Base-by-base conservation (phyloP, 1,140 invertebrate species). In the Metaphire vulgaris region DNA sequence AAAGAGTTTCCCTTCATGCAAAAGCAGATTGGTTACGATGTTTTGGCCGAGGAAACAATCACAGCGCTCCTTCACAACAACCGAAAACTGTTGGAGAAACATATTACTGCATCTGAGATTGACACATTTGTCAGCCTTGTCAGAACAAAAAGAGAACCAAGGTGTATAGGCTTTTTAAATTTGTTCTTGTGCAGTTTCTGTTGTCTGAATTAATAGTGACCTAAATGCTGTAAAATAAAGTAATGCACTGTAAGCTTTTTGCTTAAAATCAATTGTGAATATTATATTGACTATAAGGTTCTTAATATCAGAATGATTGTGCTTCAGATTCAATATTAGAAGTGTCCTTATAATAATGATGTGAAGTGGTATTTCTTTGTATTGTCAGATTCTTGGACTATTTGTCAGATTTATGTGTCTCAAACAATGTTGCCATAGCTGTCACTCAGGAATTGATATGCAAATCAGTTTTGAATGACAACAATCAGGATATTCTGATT, bases 1-100 rank as follows among this genome's bases (percentile, higher is more conserved):
- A 98, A 98, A 85, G 93, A 98, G 87, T 99, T 99, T 88, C 95
- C 95, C 34, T 97, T 99, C 81, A 99, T 99, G 95, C 97, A 99
- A 89, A 97, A 98, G 84, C 98, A 99, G 89, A 99, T 99, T 79
- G 98, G 98, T 33, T 98, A 97, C 84, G 97, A 99, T 86, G 96
- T 99, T 65, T 84, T 99, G 14, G 97, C 97, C 0, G 97, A 99
- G 87, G 97, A 99, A 85, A 99, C 97, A 0, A 99, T 99, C 77
- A 99, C 98, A 0, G 97, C 97, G 0, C 87, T 99, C 33, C 88
- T 99, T 21, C 96, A 99, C 83, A 99, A 98, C 85, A 99, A 99
- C 86, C 89, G 96, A 77, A 99, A 99, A 86, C 87, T 99, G 41
- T 86, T 99, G 70, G 97, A 99, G 84, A 97, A 98, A 83, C 96